Conservation (phyloP, 2,113 vertebrate species). For the Rallus limicola region DNA sequence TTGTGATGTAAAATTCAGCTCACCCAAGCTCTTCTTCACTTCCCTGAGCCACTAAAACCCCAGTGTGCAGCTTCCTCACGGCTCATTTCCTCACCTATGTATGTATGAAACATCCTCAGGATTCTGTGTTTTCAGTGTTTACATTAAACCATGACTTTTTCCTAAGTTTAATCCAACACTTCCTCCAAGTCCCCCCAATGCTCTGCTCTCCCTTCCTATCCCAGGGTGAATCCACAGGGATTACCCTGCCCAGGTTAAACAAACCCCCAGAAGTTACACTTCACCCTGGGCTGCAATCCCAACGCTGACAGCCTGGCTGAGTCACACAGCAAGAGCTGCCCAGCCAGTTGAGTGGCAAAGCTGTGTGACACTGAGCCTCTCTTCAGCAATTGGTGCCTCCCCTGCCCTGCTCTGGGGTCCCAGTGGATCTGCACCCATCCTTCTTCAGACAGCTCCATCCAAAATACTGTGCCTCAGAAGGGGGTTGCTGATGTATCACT, state of each 20-base stretch:
- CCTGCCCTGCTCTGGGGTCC: neutral
- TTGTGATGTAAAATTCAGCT: neutral
- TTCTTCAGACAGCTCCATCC: neutral
- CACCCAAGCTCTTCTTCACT: neutral
- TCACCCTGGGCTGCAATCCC: neutral
- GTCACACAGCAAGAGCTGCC: neutral
- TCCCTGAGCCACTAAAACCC: neutral
- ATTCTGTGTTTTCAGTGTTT: fast-evolving
- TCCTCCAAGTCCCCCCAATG: neutral
- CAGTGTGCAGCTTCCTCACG: fast-evolving
- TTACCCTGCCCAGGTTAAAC: neutral
- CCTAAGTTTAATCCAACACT: neutral
- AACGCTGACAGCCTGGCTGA: neutral
- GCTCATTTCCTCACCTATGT: neutral
- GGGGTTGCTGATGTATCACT: neutral
- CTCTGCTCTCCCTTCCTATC: neutral
- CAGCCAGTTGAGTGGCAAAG: neutral
- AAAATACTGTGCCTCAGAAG: neutral
- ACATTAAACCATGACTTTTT: neutral
- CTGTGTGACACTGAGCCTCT: neutral
- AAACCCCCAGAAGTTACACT: no score
- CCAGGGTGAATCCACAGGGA: neutral
- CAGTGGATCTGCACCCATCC: neutral
- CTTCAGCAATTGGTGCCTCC: neutral
- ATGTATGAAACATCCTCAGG: neutral